A percentile compares a stretch with the other conserved stretches of the same genome.
Evolutionary conservation across 2,888 invertebrate genomes (phyloP).

Genomic region (Heteropelma amictum): DNA sequence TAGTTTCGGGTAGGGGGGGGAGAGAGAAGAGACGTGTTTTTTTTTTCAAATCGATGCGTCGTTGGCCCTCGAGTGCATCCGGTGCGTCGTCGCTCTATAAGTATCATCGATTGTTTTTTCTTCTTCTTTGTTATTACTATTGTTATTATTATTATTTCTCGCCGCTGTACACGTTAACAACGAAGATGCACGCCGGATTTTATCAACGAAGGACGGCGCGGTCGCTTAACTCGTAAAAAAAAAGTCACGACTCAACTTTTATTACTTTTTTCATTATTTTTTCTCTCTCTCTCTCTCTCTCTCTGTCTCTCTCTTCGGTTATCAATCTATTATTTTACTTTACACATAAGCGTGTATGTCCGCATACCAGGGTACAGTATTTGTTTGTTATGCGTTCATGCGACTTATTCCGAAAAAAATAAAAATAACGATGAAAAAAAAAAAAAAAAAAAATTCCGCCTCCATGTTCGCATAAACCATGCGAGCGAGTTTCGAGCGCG

Average conservation of each 20-base stretch:
- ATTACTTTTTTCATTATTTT: slow-evolving; percentile 31
- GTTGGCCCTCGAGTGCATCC: background rate
- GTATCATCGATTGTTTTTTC: too few species aligned
- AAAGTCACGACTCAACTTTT: slow-evolving; percentile 46
- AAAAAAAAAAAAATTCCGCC: background rate
- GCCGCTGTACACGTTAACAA: background rate
- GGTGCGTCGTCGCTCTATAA: too few species aligned
- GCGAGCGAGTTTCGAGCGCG: slow-evolving; percentile 38
- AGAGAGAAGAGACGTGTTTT: background rate
- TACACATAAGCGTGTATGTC: slow-evolving; percentile 66
- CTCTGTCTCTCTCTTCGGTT: slow-evolving; percentile 46
- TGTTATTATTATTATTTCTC: too few species aligned
- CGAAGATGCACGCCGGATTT: background rate
- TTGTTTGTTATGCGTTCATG: background rate
- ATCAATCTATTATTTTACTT: slow-evolving; percentile 60
- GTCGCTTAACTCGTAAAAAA: slow-evolving; percentile 9
- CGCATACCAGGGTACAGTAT: slow-evolving; percentile 64
- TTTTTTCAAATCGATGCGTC: background rate
- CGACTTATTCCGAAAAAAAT: too few species aligned
- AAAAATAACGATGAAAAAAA: too few species aligned
- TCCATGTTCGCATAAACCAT: background rate
- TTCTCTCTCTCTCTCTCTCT: slow-evolving; percentile 28
- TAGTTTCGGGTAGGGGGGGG: background rate
- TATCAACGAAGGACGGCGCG: background rate
- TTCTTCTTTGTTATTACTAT: too few species aligned